Evolutionary conservation across 2,888 invertebrate species (phyloP).

Genomic region (Cephus pulcher): DNA sequence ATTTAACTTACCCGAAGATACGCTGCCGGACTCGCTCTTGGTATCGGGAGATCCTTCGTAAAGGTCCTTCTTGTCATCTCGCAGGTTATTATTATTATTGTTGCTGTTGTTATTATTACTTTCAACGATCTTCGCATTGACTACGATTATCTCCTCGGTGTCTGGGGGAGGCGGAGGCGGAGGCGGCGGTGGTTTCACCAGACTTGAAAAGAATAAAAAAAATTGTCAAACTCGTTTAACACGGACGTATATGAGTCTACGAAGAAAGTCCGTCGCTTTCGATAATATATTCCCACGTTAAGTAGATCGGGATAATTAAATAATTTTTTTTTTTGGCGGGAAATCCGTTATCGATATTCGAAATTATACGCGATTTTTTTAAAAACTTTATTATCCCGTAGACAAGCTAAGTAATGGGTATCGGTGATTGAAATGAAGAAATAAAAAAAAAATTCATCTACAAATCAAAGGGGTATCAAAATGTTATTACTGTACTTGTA

Average conservation of each 20-base stretch:
- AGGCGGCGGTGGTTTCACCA: constrained; percentile 56
- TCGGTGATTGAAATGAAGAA: background rate
- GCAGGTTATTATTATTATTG: constrained; percentile 20
- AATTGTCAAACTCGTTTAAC: background rate
- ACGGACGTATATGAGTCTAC: background rate
- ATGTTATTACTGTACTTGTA: background rate
- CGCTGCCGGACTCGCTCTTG: constrained; percentile 44
- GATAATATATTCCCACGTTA: background rate
- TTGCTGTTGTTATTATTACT: background rate
- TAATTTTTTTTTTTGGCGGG: background rate
- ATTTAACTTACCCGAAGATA: background rate
- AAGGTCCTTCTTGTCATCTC: constrained; percentile 47
- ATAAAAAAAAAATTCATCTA: background rate
- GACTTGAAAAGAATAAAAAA: constrained; percentile 31
- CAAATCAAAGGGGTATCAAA: background rate
- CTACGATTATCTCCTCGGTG: constrained; percentile 52
- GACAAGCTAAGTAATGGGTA: background rate
- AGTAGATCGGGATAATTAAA: background rate
- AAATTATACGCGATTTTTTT: background rate
- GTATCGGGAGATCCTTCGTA: constrained; percentile 35
- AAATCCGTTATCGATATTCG: background rate
- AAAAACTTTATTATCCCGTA: background rate
- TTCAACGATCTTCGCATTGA: constrained; percentile 38
- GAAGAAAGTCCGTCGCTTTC: background rate
- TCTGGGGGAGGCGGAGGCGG: constrained; percentile 62